Evolutionary conservation across 2,113 vertebrate species (phyloP), one percentile per base, ranked within the genome.

Genomic region (Cepphus grylle): DNA sequence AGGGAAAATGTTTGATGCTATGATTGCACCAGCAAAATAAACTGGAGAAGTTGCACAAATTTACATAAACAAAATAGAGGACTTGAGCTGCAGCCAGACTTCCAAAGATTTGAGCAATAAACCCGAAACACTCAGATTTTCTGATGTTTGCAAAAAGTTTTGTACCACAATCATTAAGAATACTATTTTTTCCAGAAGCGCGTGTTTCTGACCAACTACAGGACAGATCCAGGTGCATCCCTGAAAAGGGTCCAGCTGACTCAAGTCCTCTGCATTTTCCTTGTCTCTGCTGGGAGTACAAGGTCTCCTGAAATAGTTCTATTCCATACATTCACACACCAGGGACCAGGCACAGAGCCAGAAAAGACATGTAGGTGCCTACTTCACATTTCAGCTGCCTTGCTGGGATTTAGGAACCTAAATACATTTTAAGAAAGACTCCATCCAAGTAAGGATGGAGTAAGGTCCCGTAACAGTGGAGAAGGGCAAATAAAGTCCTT

Each of bases 401-500:
- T 40, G 8, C 23, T 55, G 47, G 14, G 14, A 79, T 93, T 93
- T 59, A 69, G 61, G 21, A 93, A 61, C 26, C 15, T 59, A 61
- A 56, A 76, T 6, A 49, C 3, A 15, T 65, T 76, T 65, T 40
- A 81, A 47, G 25, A 40, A 59, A 42, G 43, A 55, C 30, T 53
- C 21, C 22, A 19, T 19, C 18, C 22, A 59, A 45, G 11, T 43
- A 80, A 69, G 34, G 14, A 40, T 34, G 17, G 21, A 63, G 2
- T 52, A 81, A 79, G 7, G 23, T 82, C 50, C 53, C 0, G 0
- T 53, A 91, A 55, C 9, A 72, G 36, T 6, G 36, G 53, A 76
- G 49, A 87, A 89, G 43, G 49, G 21, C 81, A 95, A 93, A 59
- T 59, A 56, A 96, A 95, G 16, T 45, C 49, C 30, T 78, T 84